Percentiles rank a stretch among this genome's conserved stretches.
phyloP scores from a whole-genome alignment of 2,797 vertebrate species.

The Hydrolagus colliei region DNA sequence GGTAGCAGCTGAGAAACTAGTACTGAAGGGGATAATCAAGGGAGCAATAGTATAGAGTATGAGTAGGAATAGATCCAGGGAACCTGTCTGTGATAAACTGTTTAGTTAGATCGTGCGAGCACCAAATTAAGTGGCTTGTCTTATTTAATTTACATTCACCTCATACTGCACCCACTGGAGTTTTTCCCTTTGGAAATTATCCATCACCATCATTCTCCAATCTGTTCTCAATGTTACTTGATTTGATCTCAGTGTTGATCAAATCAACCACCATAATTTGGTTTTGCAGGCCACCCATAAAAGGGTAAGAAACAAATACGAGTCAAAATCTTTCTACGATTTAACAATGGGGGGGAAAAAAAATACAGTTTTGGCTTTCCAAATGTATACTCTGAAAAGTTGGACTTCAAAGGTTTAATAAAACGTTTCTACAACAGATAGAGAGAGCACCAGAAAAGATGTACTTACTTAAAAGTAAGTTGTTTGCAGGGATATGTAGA shows the following conservation, averaged over 20 bases:
- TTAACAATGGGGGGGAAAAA: no score
- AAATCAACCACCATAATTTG: no score
- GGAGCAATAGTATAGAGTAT: background rate
- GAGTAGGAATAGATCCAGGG: background rate
- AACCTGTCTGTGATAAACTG: background rate
- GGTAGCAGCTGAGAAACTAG: background rate
- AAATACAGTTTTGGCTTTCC: no score
- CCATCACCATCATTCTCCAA: background rate
- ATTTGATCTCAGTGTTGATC: background rate
- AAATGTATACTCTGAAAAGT: no score
- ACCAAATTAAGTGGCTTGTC: background rate
- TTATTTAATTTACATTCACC: background rate
- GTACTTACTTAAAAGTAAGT: no score
- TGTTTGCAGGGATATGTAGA: no score
- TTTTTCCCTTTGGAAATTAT: background rate
- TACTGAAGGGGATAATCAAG: background rate
- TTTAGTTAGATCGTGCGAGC: background rate
- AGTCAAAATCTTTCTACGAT: background rate
- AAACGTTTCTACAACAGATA: background rate
- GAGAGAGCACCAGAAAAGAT: no score
- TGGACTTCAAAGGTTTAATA: background rate
- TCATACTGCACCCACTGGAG: background rate
- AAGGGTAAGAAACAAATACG: background rate
- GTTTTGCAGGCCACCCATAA: background rate
- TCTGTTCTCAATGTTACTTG: background rate